phyloP scores from a whole-genome alignment of 2,797 vertebrate species.

The Distichodus sexfasciatus region DNA sequence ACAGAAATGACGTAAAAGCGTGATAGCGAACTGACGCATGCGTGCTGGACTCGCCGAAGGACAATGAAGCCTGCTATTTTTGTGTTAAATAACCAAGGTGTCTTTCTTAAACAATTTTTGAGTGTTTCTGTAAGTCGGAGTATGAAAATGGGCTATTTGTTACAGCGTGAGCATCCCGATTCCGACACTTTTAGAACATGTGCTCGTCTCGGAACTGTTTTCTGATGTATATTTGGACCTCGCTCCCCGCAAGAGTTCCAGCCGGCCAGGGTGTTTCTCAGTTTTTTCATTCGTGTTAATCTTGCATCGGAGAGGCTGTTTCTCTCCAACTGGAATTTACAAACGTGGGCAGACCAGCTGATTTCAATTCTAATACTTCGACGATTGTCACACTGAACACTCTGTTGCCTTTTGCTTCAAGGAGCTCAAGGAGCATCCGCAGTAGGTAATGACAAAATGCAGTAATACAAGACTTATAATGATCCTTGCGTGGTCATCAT shows the following conservation, averaged over 20 bases:
- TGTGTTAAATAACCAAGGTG: constrained; percentile 1
- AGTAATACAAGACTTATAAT: too few species aligned
- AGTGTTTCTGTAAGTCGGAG: background rate
- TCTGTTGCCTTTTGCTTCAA: background rate
- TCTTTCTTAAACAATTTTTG: background rate
- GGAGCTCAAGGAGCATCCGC: background rate
- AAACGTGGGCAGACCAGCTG: too few species aligned
- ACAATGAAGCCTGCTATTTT: constrained; percentile 63
- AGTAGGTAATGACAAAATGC: background rate
- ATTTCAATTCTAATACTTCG: too few species aligned
- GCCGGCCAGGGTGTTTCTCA: background rate
- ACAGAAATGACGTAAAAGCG: background rate
- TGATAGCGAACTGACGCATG: constrained; percentile 57
- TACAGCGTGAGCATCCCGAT: background rate
- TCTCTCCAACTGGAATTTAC: background rate
- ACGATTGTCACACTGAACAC: too few species aligned
- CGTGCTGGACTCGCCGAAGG: constrained; percentile 40
- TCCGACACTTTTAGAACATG: background rate
- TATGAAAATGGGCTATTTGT: background rate
- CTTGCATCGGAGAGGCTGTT: background rate
- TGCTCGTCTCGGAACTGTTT: constrained; percentile 19
- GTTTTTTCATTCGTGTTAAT: background rate
- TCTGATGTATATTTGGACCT: constrained; percentile 16
- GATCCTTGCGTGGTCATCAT: too few species aligned
- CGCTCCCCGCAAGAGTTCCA: background rate